Evolutionary conservation across 2,888 invertebrate species (phyloP), one percentile per base, ranked within the genome.

Genomic region (Rhagophthalmus giganteus): DNA sequence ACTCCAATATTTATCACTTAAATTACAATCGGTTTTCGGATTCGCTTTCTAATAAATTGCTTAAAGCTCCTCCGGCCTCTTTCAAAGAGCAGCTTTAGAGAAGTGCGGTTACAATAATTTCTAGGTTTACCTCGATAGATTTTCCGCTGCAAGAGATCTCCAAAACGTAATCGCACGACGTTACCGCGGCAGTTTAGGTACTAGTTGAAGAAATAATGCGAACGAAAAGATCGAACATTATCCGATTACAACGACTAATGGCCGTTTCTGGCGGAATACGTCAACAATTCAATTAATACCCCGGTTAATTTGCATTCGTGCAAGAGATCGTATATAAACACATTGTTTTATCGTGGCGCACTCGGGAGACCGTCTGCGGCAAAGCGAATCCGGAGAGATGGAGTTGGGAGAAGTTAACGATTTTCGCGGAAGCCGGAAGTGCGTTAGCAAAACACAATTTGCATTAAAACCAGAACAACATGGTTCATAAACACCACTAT

Each of bases 231-330:
- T n/a, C n/a, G n/a, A n/a, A n/a, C n/a, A n/a, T n/a, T n/a, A n/a
- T n/a, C n/a, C n/a, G n/a, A n/a, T n/a, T n/a, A n/a, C n/a, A n/a
- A n/a, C n/a, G n/a, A n/a, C n/a, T n/a, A n/a, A n/a, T n/a, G n/a
- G n/a, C n/a, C n/a, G n/a, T n/a, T n/a, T n/a, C 38, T 39, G 52
- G 38, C 52, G 25, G 42, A 55, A 62, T 62, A 64, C 64, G 66
- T 68, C 67, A 67, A 68, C 68, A 67, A 60, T 60, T 63, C 66
- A 67, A 68, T 68, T 68, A 68, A 67, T 65, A 61, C 61, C 61
- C 63, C 58, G 65, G 65, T 64, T 63, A 51, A 59, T 60, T 55
- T 58, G 62, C 60, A 61, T 40, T 34, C 41, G 52, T 45, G 35
- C 27, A 15, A 37, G 41, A 41, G 53, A 47, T 53, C 47, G 42